These are phyloP conservation scores for Naja naja DNA, from an alignment of 2,113 vertebrate genomes.

Conservation along the genomic window DNA sequence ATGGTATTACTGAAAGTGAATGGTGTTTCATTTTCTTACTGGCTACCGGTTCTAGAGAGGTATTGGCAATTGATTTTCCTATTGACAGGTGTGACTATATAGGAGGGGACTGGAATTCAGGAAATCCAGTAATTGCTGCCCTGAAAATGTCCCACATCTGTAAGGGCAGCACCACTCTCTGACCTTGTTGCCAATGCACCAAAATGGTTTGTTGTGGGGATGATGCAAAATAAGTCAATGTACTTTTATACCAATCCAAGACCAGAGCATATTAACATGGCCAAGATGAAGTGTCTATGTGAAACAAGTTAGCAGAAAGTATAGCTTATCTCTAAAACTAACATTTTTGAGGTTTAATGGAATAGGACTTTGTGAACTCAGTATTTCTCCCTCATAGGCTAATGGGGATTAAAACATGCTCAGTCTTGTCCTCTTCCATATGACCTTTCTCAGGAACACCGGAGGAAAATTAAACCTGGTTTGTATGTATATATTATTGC, in stretches of 20 bases:
- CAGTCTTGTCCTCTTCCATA: not conserved
- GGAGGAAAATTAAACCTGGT: not conserved
- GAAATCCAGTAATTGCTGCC: not conserved
- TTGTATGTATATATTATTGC: not conserved
- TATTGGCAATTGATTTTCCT: not conserved
- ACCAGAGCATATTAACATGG: not conserved
- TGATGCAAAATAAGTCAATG: not conserved
- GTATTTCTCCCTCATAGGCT: not conserved
- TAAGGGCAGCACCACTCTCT: not conserved
- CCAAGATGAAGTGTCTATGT: not conserved
- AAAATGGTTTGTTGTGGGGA: not conserved
- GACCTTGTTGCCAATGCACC: not conserved
- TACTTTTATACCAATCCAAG: not conserved
- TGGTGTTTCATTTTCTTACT: not conserved
- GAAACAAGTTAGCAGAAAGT: not conserved
- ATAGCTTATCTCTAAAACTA: not conserved
- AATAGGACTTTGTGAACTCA: not conserved
- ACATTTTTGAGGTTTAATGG: not conserved
- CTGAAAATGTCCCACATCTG: not conserved
- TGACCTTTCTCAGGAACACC: not conserved
- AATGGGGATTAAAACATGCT: not conserved
- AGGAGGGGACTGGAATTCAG: not conserved
- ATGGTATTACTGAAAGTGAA: not conserved
- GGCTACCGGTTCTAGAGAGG: not conserved
- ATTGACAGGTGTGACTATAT: not conserved